phyloP scores from a whole-genome alignment of 2,113 vertebrate species.

The Trachemys scripta region DNA sequence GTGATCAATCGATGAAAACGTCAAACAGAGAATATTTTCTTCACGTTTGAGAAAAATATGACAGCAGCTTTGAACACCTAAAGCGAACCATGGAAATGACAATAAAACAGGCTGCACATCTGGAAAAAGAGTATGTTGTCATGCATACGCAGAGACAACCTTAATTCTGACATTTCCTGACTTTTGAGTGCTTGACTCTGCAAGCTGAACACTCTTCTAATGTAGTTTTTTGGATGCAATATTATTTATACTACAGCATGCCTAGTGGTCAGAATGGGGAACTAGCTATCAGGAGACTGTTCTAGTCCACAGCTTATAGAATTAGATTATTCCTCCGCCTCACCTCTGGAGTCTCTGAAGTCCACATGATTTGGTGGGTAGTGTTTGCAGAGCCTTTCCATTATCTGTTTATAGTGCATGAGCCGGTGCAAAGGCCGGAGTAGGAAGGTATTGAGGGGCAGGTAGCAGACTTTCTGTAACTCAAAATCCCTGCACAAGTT shows the following conservation, averaged over 20 bases:
- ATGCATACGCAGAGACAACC: background rate
- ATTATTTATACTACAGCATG: background rate
- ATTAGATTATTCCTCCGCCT: background rate
- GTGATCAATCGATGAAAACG: background rate
- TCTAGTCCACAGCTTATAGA: background rate
- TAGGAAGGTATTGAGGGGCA: conserved; percentile 95
- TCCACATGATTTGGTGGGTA: conserved; percentile 89
- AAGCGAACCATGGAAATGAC: background rate
- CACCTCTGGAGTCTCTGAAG: conserved; percentile 96
- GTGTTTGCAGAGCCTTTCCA: conserved; percentile 96
- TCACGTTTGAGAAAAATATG: background rate
- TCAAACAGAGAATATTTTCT: background rate
- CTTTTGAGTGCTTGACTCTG: background rate
- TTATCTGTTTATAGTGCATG: conserved; percentile 97
- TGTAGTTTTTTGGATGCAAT: background rate
- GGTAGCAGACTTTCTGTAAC: conserved; percentile 96
- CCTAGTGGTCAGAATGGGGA: background rate
- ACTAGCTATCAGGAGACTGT: background rate
- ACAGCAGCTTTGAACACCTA: background rate
- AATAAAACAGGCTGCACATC: background rate
- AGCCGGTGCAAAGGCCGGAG: conserved; percentile 96
- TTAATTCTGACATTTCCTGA: background rate
- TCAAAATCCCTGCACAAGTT: conserved; percentile 93
- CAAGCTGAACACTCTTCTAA: background rate
- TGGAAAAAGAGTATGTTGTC: background rate